Percentiles rank a stretch among this genome's conserved stretches.
Evolutionary conservation across 2,888 invertebrate genomes (phyloP).

Genomic region (Catonia carolina): DNA sequence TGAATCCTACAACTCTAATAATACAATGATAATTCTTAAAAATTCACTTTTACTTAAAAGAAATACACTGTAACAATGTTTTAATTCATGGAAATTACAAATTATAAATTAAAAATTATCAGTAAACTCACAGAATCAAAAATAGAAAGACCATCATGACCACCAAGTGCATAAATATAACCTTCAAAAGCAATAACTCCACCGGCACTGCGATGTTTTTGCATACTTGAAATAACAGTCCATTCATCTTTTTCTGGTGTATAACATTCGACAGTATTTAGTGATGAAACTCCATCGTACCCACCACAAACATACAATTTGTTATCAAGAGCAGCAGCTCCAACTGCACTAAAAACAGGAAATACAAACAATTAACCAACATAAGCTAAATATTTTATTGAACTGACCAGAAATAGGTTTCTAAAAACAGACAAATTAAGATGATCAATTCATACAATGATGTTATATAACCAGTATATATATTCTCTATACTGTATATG

Average conservation of each 20-base stretch:
- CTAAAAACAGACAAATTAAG: conserved; percentile 1
- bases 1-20: too few relatives aligned
- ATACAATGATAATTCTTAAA: too few relatives aligned
- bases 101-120: too few relatives aligned
- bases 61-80: too few relatives aligned
- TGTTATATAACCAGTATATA: too few relatives aligned
- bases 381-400: too few relatives aligned
- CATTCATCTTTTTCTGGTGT: conserved; percentile 65
- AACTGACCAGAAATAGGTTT: conserved; percentile 14
- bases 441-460: too few relatives aligned
- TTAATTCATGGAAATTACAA: too few relatives aligned
- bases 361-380: too few relatives aligned
- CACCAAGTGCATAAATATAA: conserved; percentile 74
- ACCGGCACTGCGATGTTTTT: conserved; percentile 63
- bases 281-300: conserved; percentile 75
- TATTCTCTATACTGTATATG: too few relatives aligned
- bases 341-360: conserved; percentile 57
- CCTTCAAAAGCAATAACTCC: conserved; percentile 64
- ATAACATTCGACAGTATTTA: conserved; percentile 77
- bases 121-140: conserved; percentile 62
- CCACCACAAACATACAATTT: conserved; percentile 79
- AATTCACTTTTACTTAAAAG: too few relatives aligned
- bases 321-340: conserved; percentile 71
- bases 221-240: conserved; percentile 66
- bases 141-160: conserved; percentile 81